Conservation (phyloP, 1,140 invertebrate genomes). For the Temnothorax curvispinosus region DNA sequence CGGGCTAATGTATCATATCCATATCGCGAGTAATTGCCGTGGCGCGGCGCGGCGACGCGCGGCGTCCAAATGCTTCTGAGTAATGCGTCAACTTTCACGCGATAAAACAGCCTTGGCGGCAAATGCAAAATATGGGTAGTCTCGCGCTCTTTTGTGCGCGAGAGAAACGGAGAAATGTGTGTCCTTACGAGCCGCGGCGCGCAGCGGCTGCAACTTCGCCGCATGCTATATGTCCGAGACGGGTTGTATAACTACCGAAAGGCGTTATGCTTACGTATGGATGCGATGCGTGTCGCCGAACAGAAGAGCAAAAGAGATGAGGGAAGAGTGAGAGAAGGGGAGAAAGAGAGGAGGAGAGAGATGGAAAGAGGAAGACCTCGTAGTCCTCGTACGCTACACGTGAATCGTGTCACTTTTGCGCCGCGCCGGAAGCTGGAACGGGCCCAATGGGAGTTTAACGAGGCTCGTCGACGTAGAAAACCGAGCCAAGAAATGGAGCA, state of each 20-base stretch:
- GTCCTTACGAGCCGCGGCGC: slow-evolving; percentile 1
- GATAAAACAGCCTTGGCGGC: slow-evolving; percentile 22
- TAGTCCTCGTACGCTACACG: slow-evolving; percentile 2
- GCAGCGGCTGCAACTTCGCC: slow-evolving; percentile 11
- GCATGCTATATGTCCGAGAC: background rate
- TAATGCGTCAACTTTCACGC: slow-evolving; percentile 56
- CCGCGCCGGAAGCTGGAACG: slow-evolving; percentile 63
- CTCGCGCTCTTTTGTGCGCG: background rate
- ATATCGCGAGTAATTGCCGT: slow-evolving; percentile 19
- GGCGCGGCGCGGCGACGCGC: too few relatives aligned
- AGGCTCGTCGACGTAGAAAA: slow-evolving; percentile 66
- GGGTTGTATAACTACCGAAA: slow-evolving; percentile 15
- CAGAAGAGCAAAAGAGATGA: background rate
- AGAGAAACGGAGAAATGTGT: background rate
- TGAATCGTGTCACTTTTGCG: slow-evolving; percentile 40
- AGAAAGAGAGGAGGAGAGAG: background rate
- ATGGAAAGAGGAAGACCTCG: background rate
- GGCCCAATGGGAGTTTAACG: slow-evolving; percentile 73
- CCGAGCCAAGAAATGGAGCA: slow-evolving; percentile 63
- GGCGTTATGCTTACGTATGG: background rate
- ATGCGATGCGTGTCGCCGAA: background rate
- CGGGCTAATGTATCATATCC: slow-evolving; percentile 30
- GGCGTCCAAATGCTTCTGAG: slow-evolving; percentile 28
- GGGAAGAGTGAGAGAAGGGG: background rate
- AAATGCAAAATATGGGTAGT: slow-evolving; percentile 26